A percentile compares a stretch with the other conserved stretches of the same genome.
Evolutionary conservation across 2,113 vertebrate species (phyloP).

Genomic region (Dromas ardeola): DNA sequence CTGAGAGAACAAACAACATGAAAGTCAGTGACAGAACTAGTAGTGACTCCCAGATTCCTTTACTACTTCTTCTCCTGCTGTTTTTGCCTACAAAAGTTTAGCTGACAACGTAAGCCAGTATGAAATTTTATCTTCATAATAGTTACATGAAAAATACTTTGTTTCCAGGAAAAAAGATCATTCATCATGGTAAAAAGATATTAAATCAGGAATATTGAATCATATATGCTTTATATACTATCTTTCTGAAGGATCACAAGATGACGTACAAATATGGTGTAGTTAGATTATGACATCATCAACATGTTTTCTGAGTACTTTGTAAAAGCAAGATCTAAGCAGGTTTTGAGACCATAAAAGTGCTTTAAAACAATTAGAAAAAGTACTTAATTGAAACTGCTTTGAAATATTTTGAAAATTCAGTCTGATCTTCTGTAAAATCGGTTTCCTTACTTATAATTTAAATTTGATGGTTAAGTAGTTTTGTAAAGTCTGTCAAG

Average conservation of each 20-base stretch:
- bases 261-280: background rate
- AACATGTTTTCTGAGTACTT: background rate
- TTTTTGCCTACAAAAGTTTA: background rate
- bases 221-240: background rate
- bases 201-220: background rate
- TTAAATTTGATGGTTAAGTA: background rate
- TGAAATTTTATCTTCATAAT: background rate
- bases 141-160: background rate
- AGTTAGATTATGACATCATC: background rate
- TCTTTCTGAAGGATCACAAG: background rate
- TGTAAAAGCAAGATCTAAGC: background rate
- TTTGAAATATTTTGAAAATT: slow-evolving; percentile 16
- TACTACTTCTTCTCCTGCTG: background rate
- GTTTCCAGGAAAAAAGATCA: background rate
- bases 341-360: background rate
- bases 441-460: background rate
- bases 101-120: background rate
- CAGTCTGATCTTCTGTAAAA: background rate
- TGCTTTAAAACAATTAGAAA: background rate
- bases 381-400: background rate
- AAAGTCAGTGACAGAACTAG: background rate
- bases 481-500: background rate
- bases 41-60: background rate
- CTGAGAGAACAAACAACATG: background rate
- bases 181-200: background rate